Evolutionary conservation across 2,888 invertebrate species (phyloP).

Genomic region (Lagria hirta): DNA sequence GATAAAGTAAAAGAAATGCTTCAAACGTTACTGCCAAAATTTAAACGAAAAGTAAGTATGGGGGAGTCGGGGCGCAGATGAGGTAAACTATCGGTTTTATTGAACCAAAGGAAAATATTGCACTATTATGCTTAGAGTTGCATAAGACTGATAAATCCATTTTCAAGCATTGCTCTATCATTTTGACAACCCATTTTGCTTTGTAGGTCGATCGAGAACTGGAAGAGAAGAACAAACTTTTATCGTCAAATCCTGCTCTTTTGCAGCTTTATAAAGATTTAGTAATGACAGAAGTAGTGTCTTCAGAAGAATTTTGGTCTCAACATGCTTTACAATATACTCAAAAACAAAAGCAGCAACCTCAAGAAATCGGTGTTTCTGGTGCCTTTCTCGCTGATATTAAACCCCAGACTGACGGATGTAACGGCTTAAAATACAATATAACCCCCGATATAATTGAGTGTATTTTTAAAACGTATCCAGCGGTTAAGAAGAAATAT

Average conservation of each 20-base stretch:
- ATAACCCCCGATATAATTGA: constrained; percentile 96
- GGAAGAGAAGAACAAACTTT: constrained; percentile 64
- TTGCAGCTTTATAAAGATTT: constrained; percentile 95
- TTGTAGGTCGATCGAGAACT: constrained; percentile 52
- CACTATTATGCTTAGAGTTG: neutral
- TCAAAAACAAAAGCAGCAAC: constrained; percentile 65
- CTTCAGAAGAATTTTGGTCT: constrained; percentile 98
- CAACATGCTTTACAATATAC: constrained; percentile 81
- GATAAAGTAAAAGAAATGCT: constrained; percentile 91
- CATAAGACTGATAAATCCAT: neutral
- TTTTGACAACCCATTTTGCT: neutral
- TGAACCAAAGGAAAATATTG: neutral
- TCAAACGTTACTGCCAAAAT: constrained; percentile 89
- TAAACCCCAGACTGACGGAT: constrained; percentile 95
- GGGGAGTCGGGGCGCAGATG: neutral
- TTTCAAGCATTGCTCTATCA: neutral
- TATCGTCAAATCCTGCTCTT: constrained; percentile 87
- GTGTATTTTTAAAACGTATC: constrained; percentile 98
- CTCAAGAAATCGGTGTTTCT: constrained; percentile 82
- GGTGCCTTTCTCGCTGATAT: constrained; percentile 87
- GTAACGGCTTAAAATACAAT: constrained; percentile 96
- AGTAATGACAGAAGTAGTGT: constrained; percentile 93
- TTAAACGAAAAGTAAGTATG: constrained; percentile 78
- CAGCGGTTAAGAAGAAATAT: constrained; percentile 96
- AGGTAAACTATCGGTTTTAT: neutral